Evolutionary conservation across 2,113 vertebrate species (phyloP), one percentile per base, ranked within the genome.

Genomic region (Peromyscus polionotus): DNA sequence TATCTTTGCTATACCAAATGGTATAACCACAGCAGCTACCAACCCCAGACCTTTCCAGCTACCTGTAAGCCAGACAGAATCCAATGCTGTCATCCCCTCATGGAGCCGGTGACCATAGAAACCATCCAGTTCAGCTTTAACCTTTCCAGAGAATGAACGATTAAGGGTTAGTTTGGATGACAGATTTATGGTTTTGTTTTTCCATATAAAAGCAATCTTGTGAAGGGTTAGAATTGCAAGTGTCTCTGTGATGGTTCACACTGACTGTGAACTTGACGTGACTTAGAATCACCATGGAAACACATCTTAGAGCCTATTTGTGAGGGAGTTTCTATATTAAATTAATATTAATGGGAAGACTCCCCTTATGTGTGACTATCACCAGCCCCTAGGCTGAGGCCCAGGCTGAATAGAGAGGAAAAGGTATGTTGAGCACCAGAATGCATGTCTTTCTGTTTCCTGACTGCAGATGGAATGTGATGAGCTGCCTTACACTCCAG

Each of bases 111-210:
- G 48, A 39, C 28, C 8, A 7, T 39, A 75, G 80, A 67, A 92
- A 36, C 61, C 17, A 45, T 24, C 59, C 2, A 67, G 19, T 31
- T 51, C 19, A 39, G 5, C 1, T 48, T 83, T 81, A 57, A 94
- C 61, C 59, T 92, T 84, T 36, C 36, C 57, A 42, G 16, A 42
- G 51, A 83, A 76, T 67, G 86, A 86, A 72, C 31, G 17, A 75
- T 63, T 68, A 33, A 33, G 22, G 5, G 12, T 88, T 83, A 88
- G 87, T 94, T 59, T 94, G 39, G 80, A 96, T 51, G 63, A 67
- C 17, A 77, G 89, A 70, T 86, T 93, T 81, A 93, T 61, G 68
- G 12, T 12, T 88, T 61, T 84, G 31, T 3, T 33, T 11, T 51
- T 4, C 11, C 57, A n/a, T 33, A 54, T 83, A 88, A 96, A 93